phyloP scores from a whole-genome alignment of 2,888 invertebrate species.

The Catocala sponsa region DNA sequence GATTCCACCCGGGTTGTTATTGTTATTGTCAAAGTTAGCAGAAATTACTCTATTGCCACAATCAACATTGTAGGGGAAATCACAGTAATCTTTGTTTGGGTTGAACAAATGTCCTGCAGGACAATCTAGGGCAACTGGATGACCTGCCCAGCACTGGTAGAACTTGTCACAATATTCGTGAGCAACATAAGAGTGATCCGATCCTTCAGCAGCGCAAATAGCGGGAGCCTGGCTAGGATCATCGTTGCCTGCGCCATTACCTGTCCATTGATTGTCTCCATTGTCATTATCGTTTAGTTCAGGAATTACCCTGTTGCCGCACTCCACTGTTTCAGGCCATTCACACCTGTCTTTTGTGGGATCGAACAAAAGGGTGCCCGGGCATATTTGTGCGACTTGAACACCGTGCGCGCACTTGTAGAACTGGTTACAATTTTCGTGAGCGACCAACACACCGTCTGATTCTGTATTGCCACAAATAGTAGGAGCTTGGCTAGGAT shows the following conservation, averaged over 20 bases:
- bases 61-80: constrained; percentile 51
- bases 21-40: background rate
- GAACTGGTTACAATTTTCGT: constrained; percentile 56
- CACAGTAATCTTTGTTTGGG: constrained; percentile 47
- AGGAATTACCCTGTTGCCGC: constrained; percentile 44
- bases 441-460: constrained; percentile 48
- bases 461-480: constrained; percentile 49
- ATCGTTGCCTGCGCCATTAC: constrained; percentile 18
- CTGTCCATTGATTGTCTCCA: constrained; percentile 9
- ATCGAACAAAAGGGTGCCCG: constrained; percentile 43
- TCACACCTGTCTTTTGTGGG: constrained; percentile 49
- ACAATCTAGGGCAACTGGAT: constrained; percentile 46
- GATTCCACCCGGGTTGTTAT: background rate
- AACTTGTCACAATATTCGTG: constrained; percentile 58
- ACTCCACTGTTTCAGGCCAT: constrained; percentile 48
- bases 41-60: constrained; percentile 39
- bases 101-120: constrained; percentile 44
- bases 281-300: constrained; percentile 7
- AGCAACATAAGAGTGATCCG: constrained; percentile 49
- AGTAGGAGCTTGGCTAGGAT: constrained; percentile 21
- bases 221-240: constrained; percentile 49
- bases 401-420: constrained; percentile 48
- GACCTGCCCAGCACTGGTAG: constrained; percentile 52
- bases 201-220: constrained; percentile 51
- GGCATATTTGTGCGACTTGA: constrained; percentile 47